Evolutionary conservation across 2,113 vertebrate species (phyloP), one percentile per base, ranked within the genome.

Genomic region (Microcebus griseorufus): DNA sequence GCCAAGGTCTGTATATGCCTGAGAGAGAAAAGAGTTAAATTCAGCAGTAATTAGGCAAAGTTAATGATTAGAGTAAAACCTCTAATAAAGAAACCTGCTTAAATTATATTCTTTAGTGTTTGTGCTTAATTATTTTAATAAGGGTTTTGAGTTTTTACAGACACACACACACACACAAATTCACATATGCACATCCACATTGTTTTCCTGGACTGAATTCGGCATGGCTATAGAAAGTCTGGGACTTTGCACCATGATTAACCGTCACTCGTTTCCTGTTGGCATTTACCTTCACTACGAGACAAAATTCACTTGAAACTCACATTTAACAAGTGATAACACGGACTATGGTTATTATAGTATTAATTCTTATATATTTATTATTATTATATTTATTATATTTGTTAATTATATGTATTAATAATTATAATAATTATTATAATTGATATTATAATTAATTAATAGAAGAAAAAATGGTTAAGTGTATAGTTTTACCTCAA

Each of bases 51-150:
- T 79, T 82, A 96, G 72, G 37, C 89, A 85, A 9, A 88, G 3
- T 29, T 75, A 76, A 58, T 67, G 12, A 85, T 73, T 45, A 87
- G 3, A 97, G 75, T 87, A 83, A 90, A 94, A 81, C 60, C 16
- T 62, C 60, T 60, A 91, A 81, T 88, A 67, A 95, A 94, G 94
- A 94, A 79, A 79, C 9, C 14, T 79, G 8, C 82, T 95, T 53
- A 73, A 78, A 83, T 92, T 95, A 13, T 81, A 53, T 73, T 96
- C 16, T 76, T 88, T 64, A 79, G 53, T 88, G 6, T 53, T 76
- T 32, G 14, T 90, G 18, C 27, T 72, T 86, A 84, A 65, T 86
- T 96, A 62, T 88, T 86, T 93, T 89, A 82, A 70, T 62, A 80
- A n/a, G 3, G 17, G 18, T 6, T 93, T 76, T 65, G 55, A 6